Percentiles rank a stretch among this genome's conserved stretches.
These are phyloP conservation scores for Takifugu bimaculatus DNA, from an alignment of 2,113 vertebrate species.

Conservation along the genomic window DNA sequence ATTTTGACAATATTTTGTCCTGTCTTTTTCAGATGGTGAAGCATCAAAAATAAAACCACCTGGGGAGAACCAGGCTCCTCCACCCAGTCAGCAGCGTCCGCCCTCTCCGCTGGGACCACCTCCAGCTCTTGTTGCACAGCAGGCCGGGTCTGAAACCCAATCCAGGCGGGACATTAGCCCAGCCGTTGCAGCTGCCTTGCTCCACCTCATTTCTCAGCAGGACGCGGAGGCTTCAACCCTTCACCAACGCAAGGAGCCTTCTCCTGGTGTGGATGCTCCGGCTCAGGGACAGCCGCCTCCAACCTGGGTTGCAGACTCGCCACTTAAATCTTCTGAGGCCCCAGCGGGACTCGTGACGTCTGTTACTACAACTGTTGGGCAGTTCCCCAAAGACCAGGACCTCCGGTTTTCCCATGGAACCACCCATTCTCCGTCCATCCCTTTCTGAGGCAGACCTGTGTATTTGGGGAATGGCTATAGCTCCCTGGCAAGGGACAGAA, in stretches of 20 bases:
- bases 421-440: conserved; percentile 65
- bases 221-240: conserved; percentile 74
- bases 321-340: conserved; percentile 47
- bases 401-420: conserved; percentile 88
- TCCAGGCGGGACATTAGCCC: conserved; percentile 79
- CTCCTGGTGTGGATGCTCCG: conserved; percentile 39
- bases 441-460: conserved; percentile 58
- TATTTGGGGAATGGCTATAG: conserved; percentile 59
- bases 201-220: conserved; percentile 91
- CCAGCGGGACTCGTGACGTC: conserved; percentile 34
- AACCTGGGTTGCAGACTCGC: conserved; percentile 48
- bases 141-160: conserved; percentile 26
- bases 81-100: conserved; percentile 84
- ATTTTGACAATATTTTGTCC: not conserved
- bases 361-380: conserved; percentile 50
- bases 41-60: conserved; percentile 50
- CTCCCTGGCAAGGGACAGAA: conserved; percentile 28
- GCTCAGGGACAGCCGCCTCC: conserved; percentile 35
- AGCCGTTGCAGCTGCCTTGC: conserved; percentile 85
- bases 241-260: conserved; percentile 59
- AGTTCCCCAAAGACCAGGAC: conserved; percentile 95
- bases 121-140: conserved; percentile 57
- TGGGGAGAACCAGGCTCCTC: conserved; percentile 65
- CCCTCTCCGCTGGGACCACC: conserved; percentile 78
- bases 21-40: conserved; percentile 53